phyloP scores from a whole-genome alignment of 1,140 invertebrate genomes.

The Capitella teleta region DNA sequence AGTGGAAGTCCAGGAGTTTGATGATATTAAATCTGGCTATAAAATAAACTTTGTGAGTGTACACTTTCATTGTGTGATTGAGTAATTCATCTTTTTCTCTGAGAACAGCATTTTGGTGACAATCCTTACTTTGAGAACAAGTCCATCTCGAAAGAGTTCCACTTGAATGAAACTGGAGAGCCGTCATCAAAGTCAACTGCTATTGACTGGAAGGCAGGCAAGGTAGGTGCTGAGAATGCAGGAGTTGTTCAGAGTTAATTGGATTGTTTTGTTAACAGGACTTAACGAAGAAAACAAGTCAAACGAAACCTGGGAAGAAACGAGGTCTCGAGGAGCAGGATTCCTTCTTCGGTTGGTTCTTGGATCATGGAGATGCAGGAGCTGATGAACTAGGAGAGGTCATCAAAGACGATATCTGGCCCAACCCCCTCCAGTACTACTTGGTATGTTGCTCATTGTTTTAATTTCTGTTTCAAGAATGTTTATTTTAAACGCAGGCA shows the following conservation, averaged over 20 bases:
- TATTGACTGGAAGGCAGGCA: slow-evolving; percentile 42
- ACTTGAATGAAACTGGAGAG: slow-evolving; percentile 30
- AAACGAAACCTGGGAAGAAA: neutral
- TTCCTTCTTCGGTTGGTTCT: slow-evolving; percentile 43
- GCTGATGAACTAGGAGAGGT: slow-evolving; percentile 44
- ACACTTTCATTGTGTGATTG: neutral
- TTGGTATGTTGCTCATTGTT: slow-evolving; percentile 31
- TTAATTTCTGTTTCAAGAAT: neutral
- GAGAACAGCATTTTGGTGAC: slow-evolving; percentile 54
- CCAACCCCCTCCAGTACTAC: slow-evolving; percentile 82
- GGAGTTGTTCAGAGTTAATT: neutral
- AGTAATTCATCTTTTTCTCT: neutral
- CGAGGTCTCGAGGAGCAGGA: slow-evolving; percentile 4
- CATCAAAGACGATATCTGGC: slow-evolving; percentile 81
- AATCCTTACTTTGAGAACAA: slow-evolving; percentile 79
- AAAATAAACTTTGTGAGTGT: slow-evolving; percentile 12
- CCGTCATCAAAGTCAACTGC: slow-evolving; percentile 40
- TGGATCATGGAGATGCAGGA: slow-evolving; percentile 37
- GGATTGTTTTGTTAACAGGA: neutral
- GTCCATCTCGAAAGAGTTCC: slow-evolving; percentile 68
- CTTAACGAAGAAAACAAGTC: neutral
- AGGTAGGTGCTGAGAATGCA: slow-evolving; percentile 9
- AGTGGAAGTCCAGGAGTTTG: slow-evolving; percentile 57
- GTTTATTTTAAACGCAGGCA: neutral
- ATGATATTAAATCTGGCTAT: slow-evolving; percentile 14